Evolutionary conservation across 1,140 invertebrate species (phyloP), one percentile per base, ranked within the genome.

Genomic region (Drosophila asahinai): DNA sequence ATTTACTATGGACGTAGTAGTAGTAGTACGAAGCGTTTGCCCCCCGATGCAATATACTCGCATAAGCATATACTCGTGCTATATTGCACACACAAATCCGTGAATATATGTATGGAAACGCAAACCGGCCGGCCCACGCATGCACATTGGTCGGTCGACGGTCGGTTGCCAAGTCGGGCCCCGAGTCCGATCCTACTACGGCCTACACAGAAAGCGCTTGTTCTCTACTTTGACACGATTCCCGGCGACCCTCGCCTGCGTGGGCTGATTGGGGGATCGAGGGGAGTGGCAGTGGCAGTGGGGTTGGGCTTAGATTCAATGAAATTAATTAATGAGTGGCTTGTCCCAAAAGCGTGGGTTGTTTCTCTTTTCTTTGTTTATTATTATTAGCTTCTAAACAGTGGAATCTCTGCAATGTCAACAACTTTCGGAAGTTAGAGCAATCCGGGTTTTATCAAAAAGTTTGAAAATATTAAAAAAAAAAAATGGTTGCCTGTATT

Each of bases 71-170:
- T 43, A 71, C 60, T 27, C 42, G 45, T 42, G 43, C 52, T 14
- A 47, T 62, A 36, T 42, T 60, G 22, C 40, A 67, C 45, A 57
- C 67, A 52, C 54, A 48, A 30, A 30, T 79, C 40, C 42, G 52
- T 59, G 27, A 51, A 48, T 70, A 40, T 70, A 55, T 55, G 3
- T 15, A 55, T 55, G 17, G 17, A 33, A 40, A 8, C 52, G 14
- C n/a, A 80, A 84, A 84, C 82, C 82, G 82, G 82, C 78, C 82
- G 82, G 82, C 82, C 82, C 82, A 84, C 82, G 82, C 82, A 81
- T 73, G 49, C 77, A 77, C 62, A 72, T 79, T 62, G 83, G 67
- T 68, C 65, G 67, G 63, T 54, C 12, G 66, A 58, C 62, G 67
- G 67, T 54, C 17, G 66, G 62, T 67, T 55, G 61, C 59, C 49